Evolutionary conservation across 2,888 invertebrate genomes (phyloP).

Genomic region (Dryobota labecula): DNA sequence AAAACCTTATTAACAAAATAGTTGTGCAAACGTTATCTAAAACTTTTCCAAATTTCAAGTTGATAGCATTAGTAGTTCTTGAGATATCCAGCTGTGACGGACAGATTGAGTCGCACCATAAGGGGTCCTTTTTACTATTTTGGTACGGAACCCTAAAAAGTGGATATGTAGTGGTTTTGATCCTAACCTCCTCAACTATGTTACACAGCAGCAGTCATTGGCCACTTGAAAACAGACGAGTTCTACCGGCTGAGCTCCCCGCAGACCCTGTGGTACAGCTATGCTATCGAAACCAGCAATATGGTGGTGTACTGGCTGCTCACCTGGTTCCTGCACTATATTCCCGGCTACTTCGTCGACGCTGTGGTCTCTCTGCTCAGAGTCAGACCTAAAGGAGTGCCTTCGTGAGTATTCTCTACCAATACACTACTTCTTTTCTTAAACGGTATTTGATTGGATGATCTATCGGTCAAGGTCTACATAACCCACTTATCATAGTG

Average conservation of each 20-base stretch:
- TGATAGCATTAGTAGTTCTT: too few species aligned
- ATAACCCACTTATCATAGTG: not conserved
- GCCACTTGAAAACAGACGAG: rapidly evolving
- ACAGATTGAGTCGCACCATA: too few species aligned
- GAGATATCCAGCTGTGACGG: too few species aligned
- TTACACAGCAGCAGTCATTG: not conserved
- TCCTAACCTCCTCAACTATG: too few species aligned
- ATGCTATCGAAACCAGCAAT: constrained; percentile 3
- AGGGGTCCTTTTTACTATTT: too few species aligned
- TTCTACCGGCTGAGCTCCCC: not conserved
- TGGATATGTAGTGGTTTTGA: too few species aligned
- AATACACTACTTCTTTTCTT: not conserved
- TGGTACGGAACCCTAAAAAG: too few species aligned
- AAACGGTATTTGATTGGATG: not conserved
- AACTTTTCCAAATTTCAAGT: too few species aligned
- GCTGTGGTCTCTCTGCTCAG: constrained; percentile 23
- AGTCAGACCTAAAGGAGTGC: constrained; percentile 41
- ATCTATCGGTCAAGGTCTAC: not conserved
- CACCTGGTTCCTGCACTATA: constrained; percentile 41
- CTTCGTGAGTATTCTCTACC: constrained; percentile 21
- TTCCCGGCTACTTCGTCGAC: constrained; percentile 39
- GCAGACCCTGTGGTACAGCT: constrained; percentile 4
- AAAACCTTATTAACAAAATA: too few species aligned
- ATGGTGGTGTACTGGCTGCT: constrained; percentile 15
- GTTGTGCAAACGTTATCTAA: too few species aligned